Base-by-base conservation (phyloP, 2,113 vertebrate genomes). In the Halichoerus grypus region DNA sequence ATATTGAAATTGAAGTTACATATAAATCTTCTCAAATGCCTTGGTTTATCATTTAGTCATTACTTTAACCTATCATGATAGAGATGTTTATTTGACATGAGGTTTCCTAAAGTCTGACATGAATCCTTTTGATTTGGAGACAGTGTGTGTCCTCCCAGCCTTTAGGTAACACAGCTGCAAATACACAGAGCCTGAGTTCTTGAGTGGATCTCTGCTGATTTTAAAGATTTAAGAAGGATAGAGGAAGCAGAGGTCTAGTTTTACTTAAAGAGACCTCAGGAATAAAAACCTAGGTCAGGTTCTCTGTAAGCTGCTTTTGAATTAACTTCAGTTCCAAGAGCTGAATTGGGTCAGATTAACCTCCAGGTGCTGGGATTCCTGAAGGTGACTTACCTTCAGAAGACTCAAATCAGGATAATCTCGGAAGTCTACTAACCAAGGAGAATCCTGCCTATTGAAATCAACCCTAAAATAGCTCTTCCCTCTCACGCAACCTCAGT, bases 291-390 rank as follows among this genome's bases (percentile, higher is more conserved):
- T 83, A 33, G 4, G 12, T 49, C 90, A 88, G 74, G 36, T 57
- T 86, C 53, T 89, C 42, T 59, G 16, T 22, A 80, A 42, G 24
- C 36, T 72, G 31, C 49, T 84, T 92, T 55, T 49, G 65, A 96
- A 72, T 53, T 69, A 76, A 53, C 31, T 85, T 96, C 28, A 24
- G 16, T 57, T 94, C 69, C 59, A 18, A 96, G 87, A 95, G 74
- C 13, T 82, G 55, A 65, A 61, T 89, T 88, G 39, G 79, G 87
- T 94, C 55, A 77, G 74, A 61, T 26, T 53, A 86, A 51, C 39
- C 42, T 95, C 49, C 79, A 46, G 49, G 10, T 86, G 18, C 39
- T 57, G 92, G 57, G 42, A 57, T 84, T 71, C 57, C n/a, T 69
- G 49, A 90, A 85, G 39, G 8, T 15, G n/a, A 42, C 63, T 79